Conservation (phyloP, 2,888 invertebrate genomes). For the Drosophila testacea region DNA sequence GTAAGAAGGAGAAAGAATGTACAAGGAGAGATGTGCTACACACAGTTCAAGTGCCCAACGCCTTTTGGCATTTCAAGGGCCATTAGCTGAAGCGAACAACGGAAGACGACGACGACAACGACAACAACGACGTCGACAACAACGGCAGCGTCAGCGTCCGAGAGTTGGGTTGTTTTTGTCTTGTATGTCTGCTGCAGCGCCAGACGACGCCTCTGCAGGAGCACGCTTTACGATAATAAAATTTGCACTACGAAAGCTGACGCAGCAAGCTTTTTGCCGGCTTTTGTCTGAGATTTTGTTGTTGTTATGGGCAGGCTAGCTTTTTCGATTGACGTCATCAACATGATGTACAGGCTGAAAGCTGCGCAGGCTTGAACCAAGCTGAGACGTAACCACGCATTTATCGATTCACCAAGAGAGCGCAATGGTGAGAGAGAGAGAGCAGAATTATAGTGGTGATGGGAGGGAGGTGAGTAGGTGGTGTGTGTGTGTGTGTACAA, state of each 20-base stretch:
- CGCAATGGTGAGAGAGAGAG: neutral
- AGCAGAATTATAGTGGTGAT: neutral
- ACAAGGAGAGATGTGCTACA: constrained; percentile 5
- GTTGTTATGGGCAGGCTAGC: constrained; percentile 68
- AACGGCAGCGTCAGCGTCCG: constrained; percentile 5
- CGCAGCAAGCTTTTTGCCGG: constrained; percentile 72
- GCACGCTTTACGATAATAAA: constrained; percentile 67
- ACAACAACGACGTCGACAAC: constrained; percentile 1
- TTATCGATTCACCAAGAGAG: constrained; percentile 62
- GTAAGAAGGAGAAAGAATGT: neutral
- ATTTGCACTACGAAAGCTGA: too few relatives aligned
- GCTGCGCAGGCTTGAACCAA: constrained; percentile 67
- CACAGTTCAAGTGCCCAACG: constrained; percentile 52
- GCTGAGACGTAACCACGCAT: constrained; percentile 70
- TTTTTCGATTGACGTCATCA: constrained; percentile 83
- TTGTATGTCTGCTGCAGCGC: constrained; percentile 53
- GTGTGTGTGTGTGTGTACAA: constrained; percentile 39
- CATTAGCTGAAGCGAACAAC: constrained; percentile 46
- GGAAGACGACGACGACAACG: neutral
- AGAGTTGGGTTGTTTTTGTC: constrained; percentile 3
- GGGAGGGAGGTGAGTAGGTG: constrained; percentile 4
- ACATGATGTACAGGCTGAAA: constrained; percentile 68
- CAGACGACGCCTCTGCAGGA: constrained; percentile 54
- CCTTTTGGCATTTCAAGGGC: constrained; percentile 74
- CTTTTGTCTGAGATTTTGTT: constrained; percentile 61